A percentile compares a stretch with the other conserved stretches of the same genome.
Conservation (phyloP, 2,797 vertebrate species). For the Odontamblyopus lacepedii region DNA sequence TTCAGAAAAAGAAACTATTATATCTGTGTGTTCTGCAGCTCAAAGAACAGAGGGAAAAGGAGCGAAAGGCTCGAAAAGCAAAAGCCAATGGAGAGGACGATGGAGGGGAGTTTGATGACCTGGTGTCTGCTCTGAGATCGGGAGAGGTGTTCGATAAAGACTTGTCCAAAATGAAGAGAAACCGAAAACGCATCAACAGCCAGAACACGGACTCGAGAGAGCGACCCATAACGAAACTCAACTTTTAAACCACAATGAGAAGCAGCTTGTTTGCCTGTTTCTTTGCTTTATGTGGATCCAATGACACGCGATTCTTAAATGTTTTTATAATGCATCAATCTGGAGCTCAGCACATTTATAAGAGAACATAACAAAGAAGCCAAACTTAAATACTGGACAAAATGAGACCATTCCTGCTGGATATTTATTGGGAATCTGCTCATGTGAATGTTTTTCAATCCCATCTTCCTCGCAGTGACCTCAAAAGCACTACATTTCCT, state of each 20-base stretch:
- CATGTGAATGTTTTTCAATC: conserved; percentile 11
- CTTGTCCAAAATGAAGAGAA: conserved; percentile 97
- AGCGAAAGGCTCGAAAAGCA: conserved; percentile 89
- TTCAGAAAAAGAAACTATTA: neutral
- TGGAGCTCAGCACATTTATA: conserved; percentile 25
- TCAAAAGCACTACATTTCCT: conserved; percentile 16
- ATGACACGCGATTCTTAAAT: conserved; percentile 49
- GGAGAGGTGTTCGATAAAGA: conserved; percentile 99
- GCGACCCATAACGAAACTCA: conserved; percentile 94
- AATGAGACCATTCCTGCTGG: conserved; percentile 35
- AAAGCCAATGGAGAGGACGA: conserved; percentile 94
- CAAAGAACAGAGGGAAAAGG: conserved; percentile 94
- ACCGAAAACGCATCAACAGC: conserved; percentile 93
- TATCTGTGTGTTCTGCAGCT: conserved; percentile 74
- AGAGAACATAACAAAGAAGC: conserved; percentile 50
- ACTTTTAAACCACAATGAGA: conserved; percentile 79
- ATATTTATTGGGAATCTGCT: conserved; percentile 19
- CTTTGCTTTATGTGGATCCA: conserved; percentile 28
- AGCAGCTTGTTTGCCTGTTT: conserved; percentile 15
- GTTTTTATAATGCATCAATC: conserved; percentile 39
- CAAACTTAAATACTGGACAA: conserved; percentile 53
- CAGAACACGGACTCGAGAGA: conserved; percentile 88
- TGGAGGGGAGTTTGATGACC: conserved; percentile 93
- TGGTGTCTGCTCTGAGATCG: conserved; percentile 94
- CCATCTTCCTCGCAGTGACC: neutral